phyloP scores from a whole-genome alignment of 2,113 vertebrate genomes.

The Artemisiospiza belli region DNA sequence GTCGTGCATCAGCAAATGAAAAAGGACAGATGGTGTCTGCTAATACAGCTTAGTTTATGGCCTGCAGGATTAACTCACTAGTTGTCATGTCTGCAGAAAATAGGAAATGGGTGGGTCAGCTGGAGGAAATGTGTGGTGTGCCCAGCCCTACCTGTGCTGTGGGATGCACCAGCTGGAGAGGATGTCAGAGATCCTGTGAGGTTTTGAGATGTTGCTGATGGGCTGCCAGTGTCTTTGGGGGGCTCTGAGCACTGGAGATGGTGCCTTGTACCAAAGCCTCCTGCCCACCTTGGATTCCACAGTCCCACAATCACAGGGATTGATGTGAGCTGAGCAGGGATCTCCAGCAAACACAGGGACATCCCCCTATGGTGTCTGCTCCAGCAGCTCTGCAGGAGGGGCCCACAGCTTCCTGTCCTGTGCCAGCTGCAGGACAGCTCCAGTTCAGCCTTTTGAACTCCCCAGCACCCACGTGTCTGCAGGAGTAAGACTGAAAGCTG shows the following conservation, averaged over 20 bases:
- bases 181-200: background rate
- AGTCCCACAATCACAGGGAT: background rate
- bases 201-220: background rate
- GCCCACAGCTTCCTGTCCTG: background rate
- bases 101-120: constrained; percentile 50
- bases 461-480: background rate
- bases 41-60: constrained; percentile 63
- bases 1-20: constrained; percentile 68
- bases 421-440: background rate
- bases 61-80: constrained; percentile 59
- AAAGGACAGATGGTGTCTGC: constrained; percentile 70
- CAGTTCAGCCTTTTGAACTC: constrained; percentile 28
- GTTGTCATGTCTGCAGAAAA: constrained; percentile 42
- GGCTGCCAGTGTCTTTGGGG: background rate
- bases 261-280: background rate
- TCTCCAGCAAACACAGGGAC: background rate
- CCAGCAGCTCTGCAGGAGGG: background rate
- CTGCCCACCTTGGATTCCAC: background rate
- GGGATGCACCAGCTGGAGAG: background rate
- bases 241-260: background rate
- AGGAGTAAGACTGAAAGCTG: constrained; percentile 15
- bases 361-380: background rate
- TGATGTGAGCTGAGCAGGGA: background rate
- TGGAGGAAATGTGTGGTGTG: constrained; percentile 3
- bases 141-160: constrained; percentile 18